Base-by-base conservation (phyloP, 2,797 vertebrate species). In the Pelochelys cantorii region DNA sequence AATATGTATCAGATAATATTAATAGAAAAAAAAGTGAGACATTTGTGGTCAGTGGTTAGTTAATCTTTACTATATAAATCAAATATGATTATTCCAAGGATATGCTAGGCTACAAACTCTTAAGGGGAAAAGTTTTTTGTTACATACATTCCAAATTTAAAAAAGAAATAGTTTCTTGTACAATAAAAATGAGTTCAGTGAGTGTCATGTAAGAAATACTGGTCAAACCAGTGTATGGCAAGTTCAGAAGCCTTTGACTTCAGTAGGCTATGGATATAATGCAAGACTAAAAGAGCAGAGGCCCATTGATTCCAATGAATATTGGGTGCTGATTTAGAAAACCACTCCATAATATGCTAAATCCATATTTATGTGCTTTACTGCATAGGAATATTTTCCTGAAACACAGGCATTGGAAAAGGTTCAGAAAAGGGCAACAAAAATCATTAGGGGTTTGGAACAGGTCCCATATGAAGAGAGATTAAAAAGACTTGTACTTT, bases 241-340 rank as follows among this genome's bases (percentile, higher is more conserved):
- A 27, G 52, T 84, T 93, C 84, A 87, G 83, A 57, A 88, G 37
- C 13, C 25, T 82, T 90, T 59, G 65, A 71, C 57, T 52, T 88
- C 75, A 93, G n/a, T 71, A 37, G 88, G 53, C 4, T 15, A 77
- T 8, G 74, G 37, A 13, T 75, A 23, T 42, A 48, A 42, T 12
- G 23, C 20, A 75, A 11, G n/a, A 79, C 75, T 79, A 0, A 0
- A 29, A 84, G 85, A 14, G 25, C 27, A 79, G 31, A 37, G 48
- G 42, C 20, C 56, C 56, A 23, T 56, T 7, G 48, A 27, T n/a
- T 77, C 57, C 34, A 53, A 48, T 0, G 0, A 1, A 53, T n/a
- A 57, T 81, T 86, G 13, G 74, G 14, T 17, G 8, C 12, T 14
- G 10, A 9, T 80, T 90, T 15, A 80, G 52, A 9, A 80, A 91